Evolutionary conservation across 2,797 vertebrate genomes (phyloP), one percentile per base, ranked within the genome.

Genomic region (Pogonophryne albipinna): DNA sequence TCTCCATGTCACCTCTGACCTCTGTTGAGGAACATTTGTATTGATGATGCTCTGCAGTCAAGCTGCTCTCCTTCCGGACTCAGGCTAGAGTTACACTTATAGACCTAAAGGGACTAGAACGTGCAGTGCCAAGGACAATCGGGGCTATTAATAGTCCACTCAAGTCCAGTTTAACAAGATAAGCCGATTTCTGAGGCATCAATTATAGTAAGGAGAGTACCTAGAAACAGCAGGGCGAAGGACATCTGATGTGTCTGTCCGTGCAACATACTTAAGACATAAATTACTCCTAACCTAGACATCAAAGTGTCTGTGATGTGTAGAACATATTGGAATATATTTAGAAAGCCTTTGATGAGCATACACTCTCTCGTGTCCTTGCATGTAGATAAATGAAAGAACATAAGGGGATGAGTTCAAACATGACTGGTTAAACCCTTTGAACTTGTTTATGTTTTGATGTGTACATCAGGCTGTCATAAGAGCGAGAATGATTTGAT

Each of bases 281-380:
- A 3, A 67, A 78, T 73, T 50, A 58, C 70, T 16, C 11, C 19
- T 75, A 14, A 72, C 82, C 45, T 73, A 70, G 31, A 76, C 71
- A 79, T 88, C 84, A 89, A 81, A 86, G 84, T 61, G 19, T 69
- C 65, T 69, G 34, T 77, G 19, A 61, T 82, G 70, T 67, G 59
- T 67, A 70, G 50, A 69, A 61, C 65, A 62, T 19, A 62, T 20
- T 52, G 10, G 46, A 78, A 66, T 83, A 59, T 53, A 49, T 74
- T 79, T 45, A 64, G n/a, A 65, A 61, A 60, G 20, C 16, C 84
- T 91, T 87, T 91, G 80, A 91, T 85, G 71, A 71, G 41, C 52
- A 10, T 71, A 47, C 76, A 59, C 59, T 59, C 53, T 79, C 52
- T 75, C 31, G 47, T 60, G 55, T 69, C 13, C 47, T 83, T 57